Evolutionary conservation across 2,113 vertebrate genomes (phyloP).

Genomic region (Pelmatolapia mariae): DNA sequence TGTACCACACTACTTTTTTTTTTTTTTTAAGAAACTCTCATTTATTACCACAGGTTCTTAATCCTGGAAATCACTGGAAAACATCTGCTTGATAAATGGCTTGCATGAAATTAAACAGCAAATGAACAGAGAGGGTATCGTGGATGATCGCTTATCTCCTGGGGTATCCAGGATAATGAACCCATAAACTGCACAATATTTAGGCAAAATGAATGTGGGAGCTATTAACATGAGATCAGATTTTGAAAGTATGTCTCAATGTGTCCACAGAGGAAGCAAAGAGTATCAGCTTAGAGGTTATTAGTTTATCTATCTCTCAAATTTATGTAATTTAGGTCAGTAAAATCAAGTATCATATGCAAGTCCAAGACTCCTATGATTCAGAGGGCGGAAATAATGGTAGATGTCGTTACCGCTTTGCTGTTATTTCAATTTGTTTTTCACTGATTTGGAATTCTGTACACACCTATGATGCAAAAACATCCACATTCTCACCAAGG

Average conservation of each 20-base stretch:
- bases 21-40: slow-evolving; percentile 57
- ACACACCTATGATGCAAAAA: background rate
- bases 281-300: background rate
- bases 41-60: slow-evolving; percentile 62
- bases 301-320: background rate
- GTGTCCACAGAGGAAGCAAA: background rate
- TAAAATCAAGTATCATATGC: background rate
- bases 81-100: slow-evolving; percentile 68
- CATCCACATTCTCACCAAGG: background rate
- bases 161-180: slow-evolving; percentile 35
- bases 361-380: background rate
- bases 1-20: slow-evolving; percentile 28
- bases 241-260: background rate
- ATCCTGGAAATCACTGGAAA: slow-evolving; percentile 59
- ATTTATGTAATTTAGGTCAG: background rate
- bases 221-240: background rate
- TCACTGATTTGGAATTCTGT: background rate
- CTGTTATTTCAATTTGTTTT: background rate
- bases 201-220: slow-evolving; percentile 14
- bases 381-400: background rate
- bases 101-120: slow-evolving; percentile 65
- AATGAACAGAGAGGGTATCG: slow-evolving; percentile 49
- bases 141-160: slow-evolving; percentile 37
- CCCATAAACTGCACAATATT: slow-evolving; percentile 43
- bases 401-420: background rate